These are phyloP conservation scores for Sporophila hypoxantha DNA, from an alignment of 2,113 vertebrate genomes.

Conservation along the genomic window DNA sequence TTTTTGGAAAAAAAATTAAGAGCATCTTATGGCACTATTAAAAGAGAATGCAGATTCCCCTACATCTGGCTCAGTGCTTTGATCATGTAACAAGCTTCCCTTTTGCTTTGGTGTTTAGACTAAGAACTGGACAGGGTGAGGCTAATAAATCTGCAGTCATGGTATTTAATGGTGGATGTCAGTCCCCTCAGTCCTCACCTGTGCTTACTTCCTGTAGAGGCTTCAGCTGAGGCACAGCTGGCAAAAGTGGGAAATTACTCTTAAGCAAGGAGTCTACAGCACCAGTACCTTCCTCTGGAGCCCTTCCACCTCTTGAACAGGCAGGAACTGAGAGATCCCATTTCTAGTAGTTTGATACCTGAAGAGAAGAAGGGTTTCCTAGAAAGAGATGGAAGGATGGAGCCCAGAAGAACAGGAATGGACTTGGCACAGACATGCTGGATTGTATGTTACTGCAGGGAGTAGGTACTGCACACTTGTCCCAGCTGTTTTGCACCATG, in stretches of 20 bases:
- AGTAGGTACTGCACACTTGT: not conserved
- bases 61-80: not conserved
- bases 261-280: not conserved
- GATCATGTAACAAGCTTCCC: not conserved
- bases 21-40: not conserved
- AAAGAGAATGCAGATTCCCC: not conserved
- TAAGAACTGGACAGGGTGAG: not conserved
- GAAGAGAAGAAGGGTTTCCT: not conserved
- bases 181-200: not conserved
- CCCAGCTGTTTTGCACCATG: not conserved
- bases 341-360: not conserved
- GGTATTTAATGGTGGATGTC: not conserved
- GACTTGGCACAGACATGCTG: not conserved
- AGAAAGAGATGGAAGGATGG: not conserved
- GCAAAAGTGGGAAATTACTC: not conserved
- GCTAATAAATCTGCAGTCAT: not conserved
- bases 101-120: not conserved
- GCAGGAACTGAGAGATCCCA: not conserved
- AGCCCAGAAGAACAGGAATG: not conserved
- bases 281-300: not conserved
- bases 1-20: not conserved
- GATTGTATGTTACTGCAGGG: not conserved
- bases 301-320: not conserved
- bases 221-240: not conserved
- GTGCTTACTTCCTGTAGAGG: not conserved